Percentiles rank a stretch among this genome's conserved stretches.
Conservation (phyloP, 2,888 invertebrate genomes). For the Aquatica leii region DNA sequence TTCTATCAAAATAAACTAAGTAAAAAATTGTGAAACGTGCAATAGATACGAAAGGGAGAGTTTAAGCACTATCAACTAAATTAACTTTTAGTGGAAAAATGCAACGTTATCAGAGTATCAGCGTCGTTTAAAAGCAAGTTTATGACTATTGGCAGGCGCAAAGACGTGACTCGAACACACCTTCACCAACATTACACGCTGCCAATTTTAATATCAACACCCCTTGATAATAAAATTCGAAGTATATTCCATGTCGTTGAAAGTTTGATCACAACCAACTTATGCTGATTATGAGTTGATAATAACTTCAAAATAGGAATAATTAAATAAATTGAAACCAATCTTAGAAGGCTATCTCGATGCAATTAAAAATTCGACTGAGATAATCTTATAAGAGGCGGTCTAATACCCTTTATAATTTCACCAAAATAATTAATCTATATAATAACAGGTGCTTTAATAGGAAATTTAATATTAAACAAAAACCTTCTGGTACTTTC, state of each 20-base stretch:
- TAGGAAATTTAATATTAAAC: slow-evolving; percentile 1
- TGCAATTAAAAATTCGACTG: too few relatives aligned
- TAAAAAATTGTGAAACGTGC: slow-evolving; percentile 16
- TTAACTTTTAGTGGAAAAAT: slow-evolving; percentile 46
- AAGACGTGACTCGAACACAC: slow-evolving; percentile 48
- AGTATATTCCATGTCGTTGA: slow-evolving; percentile 31
- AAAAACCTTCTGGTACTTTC: not conserved
- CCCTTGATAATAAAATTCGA: slow-evolving; percentile 43
- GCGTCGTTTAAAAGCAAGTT: slow-evolving; percentile 48
- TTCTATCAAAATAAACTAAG: too few relatives aligned
- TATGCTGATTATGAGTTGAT: slow-evolving; percentile 11
- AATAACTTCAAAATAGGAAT: slow-evolving; percentile 6
- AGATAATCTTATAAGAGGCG: too few relatives aligned
- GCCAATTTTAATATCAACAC: slow-evolving; percentile 43
- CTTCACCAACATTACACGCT: slow-evolving; percentile 40
- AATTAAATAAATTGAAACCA: not conserved
- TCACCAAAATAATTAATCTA: slow-evolving; percentile 21
- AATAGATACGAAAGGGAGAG: slow-evolving; percentile 40
- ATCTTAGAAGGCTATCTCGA: not conserved
- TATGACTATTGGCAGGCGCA: slow-evolving; percentile 47
- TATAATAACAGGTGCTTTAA: slow-evolving; percentile 23
- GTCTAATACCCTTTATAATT: slow-evolving; percentile 32
- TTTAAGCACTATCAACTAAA: slow-evolving; percentile 44
- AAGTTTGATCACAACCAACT: slow-evolving; percentile 8
- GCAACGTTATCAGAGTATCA: slow-evolving; percentile 49